Evolutionary conservation across 2,888 invertebrate genomes (phyloP).

Genomic region (Agriotes lineatus): DNA sequence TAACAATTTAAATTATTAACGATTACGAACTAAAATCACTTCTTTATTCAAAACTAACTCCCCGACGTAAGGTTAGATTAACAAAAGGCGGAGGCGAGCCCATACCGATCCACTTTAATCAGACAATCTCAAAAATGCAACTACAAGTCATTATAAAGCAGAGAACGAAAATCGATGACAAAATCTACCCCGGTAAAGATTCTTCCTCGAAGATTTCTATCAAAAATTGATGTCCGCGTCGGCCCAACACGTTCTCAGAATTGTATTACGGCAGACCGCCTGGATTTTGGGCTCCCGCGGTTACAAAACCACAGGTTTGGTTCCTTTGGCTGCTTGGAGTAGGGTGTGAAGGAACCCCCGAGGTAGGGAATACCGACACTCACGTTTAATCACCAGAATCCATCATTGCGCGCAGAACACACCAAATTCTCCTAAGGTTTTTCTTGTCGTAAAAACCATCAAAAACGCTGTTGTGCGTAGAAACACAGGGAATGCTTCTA

Average conservation of each 20-base stretch:
- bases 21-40: too few relatives aligned
- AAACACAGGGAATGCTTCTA: too few relatives aligned
- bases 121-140: not conserved
- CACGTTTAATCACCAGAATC: conserved; percentile 31
- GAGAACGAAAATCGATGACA: conserved; percentile 17
- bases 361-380: conserved; percentile 27
- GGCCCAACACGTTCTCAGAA: conserved; percentile 26
- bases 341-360: conserved; percentile 31
- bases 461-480: conserved; percentile 11
- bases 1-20: too few relatives aligned
- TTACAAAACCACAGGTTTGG: not conserved
- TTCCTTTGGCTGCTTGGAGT: conserved; percentile 23
- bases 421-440: conserved; percentile 12
- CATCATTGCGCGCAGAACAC: conserved; percentile 25
- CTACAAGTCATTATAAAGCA: conserved; percentile 6
- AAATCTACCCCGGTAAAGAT: conserved; percentile 7
- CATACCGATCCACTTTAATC: not conserved
- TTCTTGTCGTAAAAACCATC: conserved; percentile 10
- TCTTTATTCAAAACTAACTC: too few relatives aligned
- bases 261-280: conserved; percentile 26
- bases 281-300: not conserved
- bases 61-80: too few relatives aligned
- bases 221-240: conserved; percentile 33
- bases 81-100: too few relatives aligned
- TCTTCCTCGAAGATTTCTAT: conserved; percentile 28